These are phyloP conservation scores for Apamea sordens DNA, from an alignment of 2,888 invertebrate species.

Conservation along the genomic window DNA sequence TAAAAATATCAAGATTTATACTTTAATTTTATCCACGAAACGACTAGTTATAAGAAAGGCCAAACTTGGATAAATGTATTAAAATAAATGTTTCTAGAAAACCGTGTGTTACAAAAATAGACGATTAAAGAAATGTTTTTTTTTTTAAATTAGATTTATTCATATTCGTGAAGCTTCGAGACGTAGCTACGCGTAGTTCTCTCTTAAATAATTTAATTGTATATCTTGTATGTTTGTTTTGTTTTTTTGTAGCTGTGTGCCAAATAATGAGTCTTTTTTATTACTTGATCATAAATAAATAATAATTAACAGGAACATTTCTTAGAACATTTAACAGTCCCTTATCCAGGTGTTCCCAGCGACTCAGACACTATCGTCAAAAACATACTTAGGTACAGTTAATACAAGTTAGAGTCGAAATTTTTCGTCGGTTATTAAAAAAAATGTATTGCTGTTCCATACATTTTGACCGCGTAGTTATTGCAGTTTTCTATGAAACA, in stretches of 20 bases:
- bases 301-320: not conserved
- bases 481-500: too few species aligned
- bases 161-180: not conserved
- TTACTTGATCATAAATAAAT: too few species aligned
- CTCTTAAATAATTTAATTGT: conserved; percentile 13
- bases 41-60: not conserved
- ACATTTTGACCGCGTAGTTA: too few species aligned
- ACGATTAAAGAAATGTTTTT: conserved; percentile 16
- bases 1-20: conserved; percentile 23
- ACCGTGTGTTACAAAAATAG: conserved; percentile 17
- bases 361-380: not conserved
- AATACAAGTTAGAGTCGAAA: too few species aligned
- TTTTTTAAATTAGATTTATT: conserved; percentile 16
- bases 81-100: conserved; percentile 5
- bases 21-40: too few species aligned
- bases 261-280: too few species aligned
- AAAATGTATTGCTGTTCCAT: too few species aligned
- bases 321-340: not conserved
- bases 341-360: not conserved
- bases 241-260: too few species aligned
- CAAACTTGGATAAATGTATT: conserved; percentile 7
- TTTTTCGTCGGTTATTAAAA: too few species aligned
- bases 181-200: not conserved
- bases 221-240: too few species aligned
- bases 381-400: not conserved